These are phyloP conservation scores for Sarcophaga subvicina DNA, from an alignment of 2,888 invertebrate species.

Conservation along the genomic window DNA sequence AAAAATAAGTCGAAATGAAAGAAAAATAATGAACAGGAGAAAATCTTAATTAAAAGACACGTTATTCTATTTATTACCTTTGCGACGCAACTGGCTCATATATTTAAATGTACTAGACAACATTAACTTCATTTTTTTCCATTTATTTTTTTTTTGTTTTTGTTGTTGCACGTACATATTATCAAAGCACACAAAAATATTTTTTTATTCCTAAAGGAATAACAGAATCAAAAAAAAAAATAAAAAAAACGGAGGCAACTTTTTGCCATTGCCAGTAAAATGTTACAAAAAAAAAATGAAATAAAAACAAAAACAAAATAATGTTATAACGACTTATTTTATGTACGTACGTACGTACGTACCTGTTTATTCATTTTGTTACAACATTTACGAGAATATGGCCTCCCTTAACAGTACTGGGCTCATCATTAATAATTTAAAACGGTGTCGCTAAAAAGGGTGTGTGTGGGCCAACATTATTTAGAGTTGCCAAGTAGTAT, in stretches of 20 bases:
- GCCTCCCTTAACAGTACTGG: not conserved
- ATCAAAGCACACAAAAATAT: conserved; percentile 24
- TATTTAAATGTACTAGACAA: conserved; percentile 52
- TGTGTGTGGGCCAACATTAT: not conserved
- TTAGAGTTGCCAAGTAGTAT: conserved; percentile 2
- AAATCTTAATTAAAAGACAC: conserved; percentile 69
- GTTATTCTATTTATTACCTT: conserved; percentile 69
- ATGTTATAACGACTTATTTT: conserved; percentile 25
- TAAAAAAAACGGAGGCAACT: too few species aligned
- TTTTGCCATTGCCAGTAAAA: not conserved
- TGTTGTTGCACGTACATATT: conserved; percentile 11
- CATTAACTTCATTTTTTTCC: conserved; percentile 12
- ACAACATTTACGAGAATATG: conserved; percentile 27
- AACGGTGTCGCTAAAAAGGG: conserved; percentile 10
- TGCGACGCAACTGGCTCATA: conserved; percentile 65
- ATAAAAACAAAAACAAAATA: too few species aligned
- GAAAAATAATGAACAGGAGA: conserved; percentile 23
- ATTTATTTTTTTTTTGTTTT: not conserved
- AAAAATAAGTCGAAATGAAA: conserved; percentile 14
- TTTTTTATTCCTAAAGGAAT: conserved; percentile 53
- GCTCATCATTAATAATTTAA: conserved; percentile 56
- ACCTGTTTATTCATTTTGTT: conserved; percentile 39
- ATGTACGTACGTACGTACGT: not conserved
- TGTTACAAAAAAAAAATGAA: not conserved
- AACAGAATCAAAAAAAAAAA: not conserved